phyloP scores from a whole-genome alignment of 2,797 vertebrate species.

The Sciurus vulgaris region DNA sequence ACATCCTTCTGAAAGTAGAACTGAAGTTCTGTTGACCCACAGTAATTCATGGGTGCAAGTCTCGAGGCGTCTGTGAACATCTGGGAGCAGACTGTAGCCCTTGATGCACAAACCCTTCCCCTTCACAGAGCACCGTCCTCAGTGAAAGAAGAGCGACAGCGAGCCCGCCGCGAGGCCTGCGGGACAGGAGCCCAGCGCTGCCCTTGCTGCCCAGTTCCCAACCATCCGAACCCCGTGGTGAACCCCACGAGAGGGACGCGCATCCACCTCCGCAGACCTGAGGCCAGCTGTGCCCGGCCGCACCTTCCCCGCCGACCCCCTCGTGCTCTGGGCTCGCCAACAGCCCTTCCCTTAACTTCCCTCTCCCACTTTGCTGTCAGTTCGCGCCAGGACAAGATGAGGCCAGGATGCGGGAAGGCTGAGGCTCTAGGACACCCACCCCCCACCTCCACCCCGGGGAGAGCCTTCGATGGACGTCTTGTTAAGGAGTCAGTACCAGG shows the following conservation, averaged over 20 bases:
- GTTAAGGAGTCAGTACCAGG: too few relatives aligned
- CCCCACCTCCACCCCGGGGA: accelerated
- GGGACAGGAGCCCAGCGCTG: background rate
- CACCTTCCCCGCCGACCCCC: background rate
- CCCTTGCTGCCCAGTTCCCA: background rate
- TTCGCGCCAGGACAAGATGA: background rate
- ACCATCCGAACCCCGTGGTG: background rate
- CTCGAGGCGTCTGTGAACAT: background rate
- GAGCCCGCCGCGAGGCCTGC: background rate
- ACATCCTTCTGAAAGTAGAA: background rate
- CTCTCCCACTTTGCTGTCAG: background rate
- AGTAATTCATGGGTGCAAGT: background rate
- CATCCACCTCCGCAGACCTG: background rate
- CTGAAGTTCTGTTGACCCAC: background rate
- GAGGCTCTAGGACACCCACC: accelerated
- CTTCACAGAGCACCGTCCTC: background rate
- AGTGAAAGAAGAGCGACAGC: background rate
- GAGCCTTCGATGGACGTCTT: background rate
- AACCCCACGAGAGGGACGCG: background rate
- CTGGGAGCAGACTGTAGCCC: background rate
- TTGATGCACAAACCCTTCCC: background rate
- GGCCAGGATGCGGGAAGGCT: accelerated
- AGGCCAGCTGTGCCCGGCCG: background rate
- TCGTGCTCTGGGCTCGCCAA: background rate
- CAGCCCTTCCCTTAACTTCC: background rate